Percentiles rank a stretch among this genome's conserved stretches.
Conservation (phyloP, 2,797 vertebrate genomes). For the Myoxocephalus aenaeus region DNA sequence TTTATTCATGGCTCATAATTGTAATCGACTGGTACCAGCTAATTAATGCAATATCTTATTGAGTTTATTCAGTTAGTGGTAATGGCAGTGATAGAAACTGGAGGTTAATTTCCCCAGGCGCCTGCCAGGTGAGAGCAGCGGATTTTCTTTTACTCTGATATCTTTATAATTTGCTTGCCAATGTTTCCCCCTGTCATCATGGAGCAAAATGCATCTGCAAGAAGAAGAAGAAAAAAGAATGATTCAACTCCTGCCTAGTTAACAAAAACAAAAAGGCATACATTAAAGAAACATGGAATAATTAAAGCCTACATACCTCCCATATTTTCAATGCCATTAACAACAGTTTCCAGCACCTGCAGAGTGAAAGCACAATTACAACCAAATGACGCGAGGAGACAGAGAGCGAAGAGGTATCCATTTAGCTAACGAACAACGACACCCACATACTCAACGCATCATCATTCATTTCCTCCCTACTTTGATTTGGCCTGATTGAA, state of each 20-base stretch:
- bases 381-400: neutral
- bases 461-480: constrained; percentile 76
- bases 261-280: neutral
- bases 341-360: constrained; percentile 92
- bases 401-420: neutral
- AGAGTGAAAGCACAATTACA: constrained; percentile 29
- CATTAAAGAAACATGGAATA: neutral
- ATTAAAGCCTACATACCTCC: constrained; percentile 86
- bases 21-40: neutral
- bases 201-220: constrained; percentile 94
- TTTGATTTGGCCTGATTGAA: constrained; percentile 91
- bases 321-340: constrained; percentile 90
- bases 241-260: neutral
- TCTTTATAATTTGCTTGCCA: constrained; percentile 93
- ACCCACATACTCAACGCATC: constrained; percentile 14
- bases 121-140: constrained; percentile 20
- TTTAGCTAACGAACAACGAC: neutral
- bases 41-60: constrained; percentile 1
- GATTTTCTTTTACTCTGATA: constrained; percentile 83
- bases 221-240: constrained; percentile 18
- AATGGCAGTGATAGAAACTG: neutral
- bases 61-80: constrained; percentile 44
- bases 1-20: neutral
- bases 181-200: constrained; percentile 96
- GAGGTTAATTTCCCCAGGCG: constrained; percentile 30